Percentiles rank a stretch among this genome's conserved stretches.
phyloP scores from a whole-genome alignment of 2,797 vertebrate species.

The Myripristis jacobus region DNA sequence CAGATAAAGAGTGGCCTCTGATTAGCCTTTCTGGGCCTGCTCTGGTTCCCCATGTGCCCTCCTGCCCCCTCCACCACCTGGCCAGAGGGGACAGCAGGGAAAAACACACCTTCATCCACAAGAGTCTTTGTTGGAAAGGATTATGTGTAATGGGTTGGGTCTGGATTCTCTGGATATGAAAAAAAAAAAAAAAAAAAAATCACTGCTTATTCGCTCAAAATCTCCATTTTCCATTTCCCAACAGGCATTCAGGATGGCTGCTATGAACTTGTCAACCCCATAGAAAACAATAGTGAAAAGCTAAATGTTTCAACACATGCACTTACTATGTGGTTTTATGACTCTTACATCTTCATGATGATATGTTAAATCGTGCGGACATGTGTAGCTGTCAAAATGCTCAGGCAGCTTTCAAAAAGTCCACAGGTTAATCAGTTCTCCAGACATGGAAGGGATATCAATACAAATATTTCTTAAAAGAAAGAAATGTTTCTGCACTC shows the following conservation, averaged over 20 bases:
- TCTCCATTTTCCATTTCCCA: constrained; percentile 47
- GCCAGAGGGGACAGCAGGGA: constrained; percentile 38
- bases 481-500: neutral
- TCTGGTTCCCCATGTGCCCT: constrained; percentile 59
- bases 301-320: constrained; percentile 67
- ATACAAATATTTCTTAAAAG: neutral
- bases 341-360: constrained; percentile 38
- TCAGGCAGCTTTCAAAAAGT: constrained; percentile 1
- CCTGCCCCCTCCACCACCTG: constrained; percentile 51
- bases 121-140: constrained; percentile 62
- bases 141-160: constrained; percentile 46
- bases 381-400: constrained; percentile 38
- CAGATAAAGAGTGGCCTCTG: constrained; percentile 68
- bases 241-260: constrained; percentile 56
- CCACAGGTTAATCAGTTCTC: constrained; percentile 34
- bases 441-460: constrained; percentile 41
- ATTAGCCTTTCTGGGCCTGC: constrained; percentile 52
- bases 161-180: constrained; percentile 51
- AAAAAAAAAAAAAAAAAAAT: constrained; percentile 22
- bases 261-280: constrained; percentile 57
- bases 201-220: constrained; percentile 41
- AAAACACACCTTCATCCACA: constrained; percentile 58
- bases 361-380: constrained; percentile 37
- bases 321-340: constrained; percentile 31
- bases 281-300: constrained; percentile 38